Evolutionary conservation across 2,113 vertebrate genomes (phyloP), one percentile per base, ranked within the genome.

Genomic region (Gymnorhina tibicen): DNA sequence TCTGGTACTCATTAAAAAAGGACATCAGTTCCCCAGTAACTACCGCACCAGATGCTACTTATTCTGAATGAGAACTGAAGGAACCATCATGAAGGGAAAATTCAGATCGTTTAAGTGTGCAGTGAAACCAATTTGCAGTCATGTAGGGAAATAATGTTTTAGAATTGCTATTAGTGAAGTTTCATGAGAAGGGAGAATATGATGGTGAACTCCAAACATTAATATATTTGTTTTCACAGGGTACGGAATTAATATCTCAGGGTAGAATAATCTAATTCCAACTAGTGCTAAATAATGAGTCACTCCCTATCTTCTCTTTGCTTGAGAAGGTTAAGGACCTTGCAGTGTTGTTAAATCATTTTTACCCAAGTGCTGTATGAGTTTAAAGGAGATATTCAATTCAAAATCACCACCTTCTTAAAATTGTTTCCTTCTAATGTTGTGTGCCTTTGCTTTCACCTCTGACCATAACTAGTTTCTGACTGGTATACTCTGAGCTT

Each of bases 1-100:
- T 94, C 76, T 91, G 63, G 56, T 72, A 59, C 56, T 81, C 95
- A 93, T 93, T 97, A 90, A 89, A 95, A 95, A 81, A 91, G 76
- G 92, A 79, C 92, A 91, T 95, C 80, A 81, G 91, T 92, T 80
- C 79, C 53, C 44, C 12, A 14, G 56, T 94, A 96, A 96, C 60
- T 75, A 93, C 80, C 73, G 74, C 53, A 82, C 88, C 95, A 95
- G 91, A 86, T 94, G 93, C 64, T 95, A 9, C 79, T 95, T 87
- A 56, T 39, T 91, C 73, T 93, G 88, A 96, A 93, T 91, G 68
- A 92, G 76, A 91, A 86, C 79, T 67, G 76, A 68, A 97, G 88
- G 82, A 96, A 88, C 46, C 19, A 47, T 91, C 59, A 37, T 16
- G 56, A 94, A 87, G 44, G n/a, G 37, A 78, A 87, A 81, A 91